Evolutionary conservation across 2,888 invertebrate genomes (phyloP).

Genomic region (Lepidochrysops patricia): DNA sequence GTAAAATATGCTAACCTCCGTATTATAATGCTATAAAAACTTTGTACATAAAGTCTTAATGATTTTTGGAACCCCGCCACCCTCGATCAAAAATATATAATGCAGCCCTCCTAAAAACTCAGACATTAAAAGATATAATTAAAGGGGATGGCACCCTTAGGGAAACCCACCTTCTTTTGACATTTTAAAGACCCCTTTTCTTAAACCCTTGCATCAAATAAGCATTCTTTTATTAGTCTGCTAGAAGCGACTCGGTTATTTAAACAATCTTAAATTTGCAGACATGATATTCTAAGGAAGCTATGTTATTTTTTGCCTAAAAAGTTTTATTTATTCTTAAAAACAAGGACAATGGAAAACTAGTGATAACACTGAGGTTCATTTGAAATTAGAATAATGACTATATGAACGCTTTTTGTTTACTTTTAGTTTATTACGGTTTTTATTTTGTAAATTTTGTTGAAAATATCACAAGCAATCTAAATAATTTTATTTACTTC

Average conservation of each 20-base stretch:
- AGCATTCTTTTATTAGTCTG: constrained; percentile 18
- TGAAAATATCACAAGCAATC: too few relatives aligned
- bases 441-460: too few relatives aligned
- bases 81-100: constrained; percentile 28
- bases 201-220: constrained; percentile 40
- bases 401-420: too few relatives aligned
- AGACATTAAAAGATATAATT: constrained; percentile 74
- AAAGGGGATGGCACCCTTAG: constrained; percentile 60
- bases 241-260: constrained; percentile 22
- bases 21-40: constrained; percentile 6
- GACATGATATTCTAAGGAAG: too few relatives aligned
- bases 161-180: constrained; percentile 71
- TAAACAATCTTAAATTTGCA: too few relatives aligned
- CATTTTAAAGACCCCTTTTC: constrained; percentile 69
- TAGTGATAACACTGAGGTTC: too few relatives aligned
- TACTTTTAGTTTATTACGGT: too few relatives aligned
- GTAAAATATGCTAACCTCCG: constrained; percentile 1
- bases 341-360: too few relatives aligned
- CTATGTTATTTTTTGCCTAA: too few relatives aligned
- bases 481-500: too few relatives aligned
- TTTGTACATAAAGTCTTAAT: constrained; percentile 28
- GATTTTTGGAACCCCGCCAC: constrained; percentile 31
- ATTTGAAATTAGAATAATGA: too few relatives aligned
- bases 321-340: too few relatives aligned
- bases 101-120: constrained; percentile 62